Percentiles rank a stretch among this genome's conserved stretches.
Evolutionary conservation across 2,888 invertebrate species (phyloP).

Genomic region (Drosophila prolongata): DNA sequence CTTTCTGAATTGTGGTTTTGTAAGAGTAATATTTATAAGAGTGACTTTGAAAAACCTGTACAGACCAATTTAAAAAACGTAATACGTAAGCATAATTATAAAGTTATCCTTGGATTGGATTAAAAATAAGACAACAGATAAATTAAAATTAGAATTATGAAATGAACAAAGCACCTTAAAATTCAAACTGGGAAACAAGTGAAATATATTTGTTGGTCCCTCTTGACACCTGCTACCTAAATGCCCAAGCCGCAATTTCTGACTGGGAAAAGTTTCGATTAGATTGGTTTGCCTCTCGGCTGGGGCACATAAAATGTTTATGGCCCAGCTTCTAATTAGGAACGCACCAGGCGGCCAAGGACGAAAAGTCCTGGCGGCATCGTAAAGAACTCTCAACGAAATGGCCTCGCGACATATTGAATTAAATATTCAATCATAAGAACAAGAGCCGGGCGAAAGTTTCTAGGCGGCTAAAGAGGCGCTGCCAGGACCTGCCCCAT

Average conservation of each 20-base stretch:
- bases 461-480: conserved; percentile 38
- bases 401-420: conserved; percentile 69
- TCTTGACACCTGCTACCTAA: conserved; percentile 22
- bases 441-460: conserved; percentile 50
- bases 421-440: conserved; percentile 77
- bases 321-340: conserved; percentile 64
- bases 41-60: too few relatives aligned
- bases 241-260: conserved; percentile 4
- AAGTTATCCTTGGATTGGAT: too few relatives aligned
- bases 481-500: conserved; percentile 3
- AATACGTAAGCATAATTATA: too few relatives aligned
- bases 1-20: too few relatives aligned
- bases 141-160: not conserved
- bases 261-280: conserved; percentile 31
- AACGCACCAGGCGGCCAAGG: conserved; percentile 23
- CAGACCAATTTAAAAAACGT: too few relatives aligned
- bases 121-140: not conserved
- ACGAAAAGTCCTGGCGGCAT: conserved; percentile 19
- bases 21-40: too few relatives aligned
- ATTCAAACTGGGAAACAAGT: not conserved
- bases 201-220: conserved; percentile 7
- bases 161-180: too few relatives aligned
- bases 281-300: conserved; percentile 21
- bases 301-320: conserved; percentile 66
- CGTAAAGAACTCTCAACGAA: conserved; percentile 40